Conservation (phyloP, 2,113 vertebrate species). For the Mustelus asterias region DNA sequence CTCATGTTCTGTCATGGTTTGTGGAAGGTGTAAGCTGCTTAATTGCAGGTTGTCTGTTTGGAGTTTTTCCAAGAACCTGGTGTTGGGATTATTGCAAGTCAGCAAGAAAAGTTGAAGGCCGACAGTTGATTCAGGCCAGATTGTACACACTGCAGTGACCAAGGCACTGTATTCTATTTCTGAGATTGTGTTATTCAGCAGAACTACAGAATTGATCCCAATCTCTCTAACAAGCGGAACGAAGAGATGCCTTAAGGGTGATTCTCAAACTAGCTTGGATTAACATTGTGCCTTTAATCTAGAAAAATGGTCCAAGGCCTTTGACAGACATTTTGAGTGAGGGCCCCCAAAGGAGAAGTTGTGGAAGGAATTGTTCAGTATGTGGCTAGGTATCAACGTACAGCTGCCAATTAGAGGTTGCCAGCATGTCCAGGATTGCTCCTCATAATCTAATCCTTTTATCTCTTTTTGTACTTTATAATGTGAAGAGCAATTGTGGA, state of each 20-base stretch:
- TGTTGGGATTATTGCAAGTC: background rate
- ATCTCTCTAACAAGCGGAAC: background rate
- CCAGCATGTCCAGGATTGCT: too few species aligned
- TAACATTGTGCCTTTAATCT: background rate
- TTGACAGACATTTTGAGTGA: too few species aligned
- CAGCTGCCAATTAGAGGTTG: too few species aligned
- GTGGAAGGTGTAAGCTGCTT: too few species aligned
- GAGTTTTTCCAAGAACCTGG: background rate
- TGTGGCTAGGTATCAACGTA: too few species aligned
- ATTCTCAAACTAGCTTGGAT: background rate
- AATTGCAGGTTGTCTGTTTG: background rate
- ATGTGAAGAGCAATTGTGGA: too few species aligned
- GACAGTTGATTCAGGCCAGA: background rate
- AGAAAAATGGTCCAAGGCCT: background rate
- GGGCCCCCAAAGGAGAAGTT: too few species aligned
- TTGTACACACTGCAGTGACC: background rate
- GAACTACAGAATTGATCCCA: background rate
- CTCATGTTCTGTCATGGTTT: too few species aligned
- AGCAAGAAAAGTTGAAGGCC: background rate
- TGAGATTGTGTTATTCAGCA: background rate
- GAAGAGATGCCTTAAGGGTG: background rate
- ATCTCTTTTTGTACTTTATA: too few species aligned
- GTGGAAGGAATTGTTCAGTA: too few species aligned
- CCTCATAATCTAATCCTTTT: too few species aligned
- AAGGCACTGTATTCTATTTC: background rate